Evolutionary conservation across 2,888 invertebrate genomes (phyloP).

Genomic region (Meghimatium bilineatum): DNA sequence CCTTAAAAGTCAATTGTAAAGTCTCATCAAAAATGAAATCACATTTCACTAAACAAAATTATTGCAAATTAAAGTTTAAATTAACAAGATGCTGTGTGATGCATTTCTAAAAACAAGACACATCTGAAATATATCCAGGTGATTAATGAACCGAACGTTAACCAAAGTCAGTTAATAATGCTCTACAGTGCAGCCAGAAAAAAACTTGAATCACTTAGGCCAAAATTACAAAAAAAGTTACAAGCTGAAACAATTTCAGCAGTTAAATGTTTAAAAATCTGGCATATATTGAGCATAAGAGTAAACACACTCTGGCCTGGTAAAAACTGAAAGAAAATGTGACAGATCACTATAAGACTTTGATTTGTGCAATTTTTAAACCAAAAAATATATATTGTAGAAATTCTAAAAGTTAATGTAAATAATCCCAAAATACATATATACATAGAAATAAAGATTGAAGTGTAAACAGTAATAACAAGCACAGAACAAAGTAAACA

Average conservation of each 20-base stretch:
- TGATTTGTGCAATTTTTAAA: conserved; percentile 6
- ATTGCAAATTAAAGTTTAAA: no score
- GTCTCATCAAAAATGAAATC: no score
- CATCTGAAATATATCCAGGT: no score
- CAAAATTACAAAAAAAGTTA: not conserved
- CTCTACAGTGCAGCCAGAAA: not conserved
- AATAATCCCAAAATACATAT: not conserved
- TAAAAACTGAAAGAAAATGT: not conserved
- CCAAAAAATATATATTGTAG: conserved; percentile 1
- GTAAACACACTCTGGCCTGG: not conserved
- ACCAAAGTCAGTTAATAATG: not conserved
- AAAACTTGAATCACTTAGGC: not conserved
- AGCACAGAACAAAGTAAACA: not conserved
- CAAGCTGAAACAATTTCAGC: not conserved
- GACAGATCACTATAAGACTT: not conserved
- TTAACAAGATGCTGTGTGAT: no score
- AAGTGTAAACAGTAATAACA: not conserved
- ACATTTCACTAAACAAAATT: no score
- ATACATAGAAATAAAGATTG: not conserved
- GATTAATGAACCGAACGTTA: no score
- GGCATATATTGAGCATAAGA: not conserved
- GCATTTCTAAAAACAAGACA: no score
- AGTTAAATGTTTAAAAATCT: not conserved
- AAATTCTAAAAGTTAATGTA: conserved; percentile 15
- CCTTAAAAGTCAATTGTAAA: no score